These are phyloP conservation scores for Falco columbarius DNA, from an alignment of 2,797 vertebrate genomes.

Conservation along the genomic window DNA sequence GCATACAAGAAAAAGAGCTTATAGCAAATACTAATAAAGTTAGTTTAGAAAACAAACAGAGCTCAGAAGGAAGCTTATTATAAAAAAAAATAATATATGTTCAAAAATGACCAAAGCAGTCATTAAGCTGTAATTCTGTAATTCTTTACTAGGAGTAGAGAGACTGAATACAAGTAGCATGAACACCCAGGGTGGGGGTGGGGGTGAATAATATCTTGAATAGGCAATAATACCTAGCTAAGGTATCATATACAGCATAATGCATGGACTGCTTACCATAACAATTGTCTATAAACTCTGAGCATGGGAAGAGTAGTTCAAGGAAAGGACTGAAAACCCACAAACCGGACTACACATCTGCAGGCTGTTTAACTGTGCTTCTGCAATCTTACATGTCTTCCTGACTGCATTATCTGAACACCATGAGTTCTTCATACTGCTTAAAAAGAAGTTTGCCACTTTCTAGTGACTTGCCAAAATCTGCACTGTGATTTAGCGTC, in stretches of 20 bases:
- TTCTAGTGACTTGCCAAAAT: not conserved
- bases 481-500: not conserved
- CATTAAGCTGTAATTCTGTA: not conserved
- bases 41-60: not conserved
- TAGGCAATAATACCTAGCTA: not conserved
- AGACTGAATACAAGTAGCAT: not conserved
- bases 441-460: not conserved
- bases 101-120: not conserved
- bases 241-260: not conserved
- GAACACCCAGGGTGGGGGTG: not conserved
- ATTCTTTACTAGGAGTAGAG: not conserved
- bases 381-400: not conserved
- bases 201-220: not conserved
- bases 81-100: not conserved
- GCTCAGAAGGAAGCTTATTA: not conserved
- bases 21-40: not conserved
- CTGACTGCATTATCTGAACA: not conserved
- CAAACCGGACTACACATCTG: not conserved
- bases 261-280: not conserved
- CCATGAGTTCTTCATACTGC: not conserved
- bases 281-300: not conserved
- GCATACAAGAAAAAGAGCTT: not conserved
- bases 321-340: not conserved
- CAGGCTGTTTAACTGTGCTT: not conserved
- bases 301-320: not conserved